phyloP scores from a whole-genome alignment of 2,113 vertebrate species.

The Turnix velox region DNA sequence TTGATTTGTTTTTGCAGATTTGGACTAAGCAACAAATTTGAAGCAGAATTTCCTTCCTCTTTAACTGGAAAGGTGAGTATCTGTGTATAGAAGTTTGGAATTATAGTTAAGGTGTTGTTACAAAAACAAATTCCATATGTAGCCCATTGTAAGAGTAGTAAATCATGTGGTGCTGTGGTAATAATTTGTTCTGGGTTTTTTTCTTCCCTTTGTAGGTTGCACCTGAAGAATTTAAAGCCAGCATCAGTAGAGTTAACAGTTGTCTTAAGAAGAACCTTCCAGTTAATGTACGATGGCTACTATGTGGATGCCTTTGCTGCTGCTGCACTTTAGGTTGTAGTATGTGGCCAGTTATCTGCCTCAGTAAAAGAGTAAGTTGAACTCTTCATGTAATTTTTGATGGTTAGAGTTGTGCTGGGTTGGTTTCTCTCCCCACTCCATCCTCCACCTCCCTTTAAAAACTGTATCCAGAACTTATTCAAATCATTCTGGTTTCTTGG shows the following conservation, averaged over 20 bases:
- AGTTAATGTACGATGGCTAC: conserved; percentile 95
- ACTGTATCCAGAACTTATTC: neutral
- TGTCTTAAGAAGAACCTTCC: conserved; percentile 97
- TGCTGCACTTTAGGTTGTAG: conserved; percentile 98
- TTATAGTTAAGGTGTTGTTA: neutral
- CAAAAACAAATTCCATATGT: neutral
- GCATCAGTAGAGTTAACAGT: conserved; percentile 93
- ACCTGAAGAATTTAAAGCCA: conserved; percentile 98
- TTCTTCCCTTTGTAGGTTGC: conserved; percentile 80
- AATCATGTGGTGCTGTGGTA: neutral
- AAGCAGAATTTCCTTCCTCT: conserved; percentile 96
- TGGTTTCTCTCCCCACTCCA: neutral
- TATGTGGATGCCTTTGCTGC: conserved; percentile 98
- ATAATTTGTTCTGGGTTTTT: neutral
- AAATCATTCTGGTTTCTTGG: neutral
- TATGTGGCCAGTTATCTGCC: conserved; percentile 98
- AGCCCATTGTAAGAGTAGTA: neutral
- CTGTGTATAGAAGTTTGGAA: neutral
- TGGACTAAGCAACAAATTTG: conserved; percentile 99
- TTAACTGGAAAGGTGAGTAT: conserved; percentile 95
- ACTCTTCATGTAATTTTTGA: neutral
- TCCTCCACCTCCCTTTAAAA: neutral
- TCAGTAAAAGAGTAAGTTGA: conserved; percentile 96
- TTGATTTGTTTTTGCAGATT: conserved; percentile 78
- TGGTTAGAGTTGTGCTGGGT: neutral